Evolutionary conservation across 2,797 vertebrate species (phyloP).

Genomic region (Lepidocolaptes lacrymiger): DNA sequence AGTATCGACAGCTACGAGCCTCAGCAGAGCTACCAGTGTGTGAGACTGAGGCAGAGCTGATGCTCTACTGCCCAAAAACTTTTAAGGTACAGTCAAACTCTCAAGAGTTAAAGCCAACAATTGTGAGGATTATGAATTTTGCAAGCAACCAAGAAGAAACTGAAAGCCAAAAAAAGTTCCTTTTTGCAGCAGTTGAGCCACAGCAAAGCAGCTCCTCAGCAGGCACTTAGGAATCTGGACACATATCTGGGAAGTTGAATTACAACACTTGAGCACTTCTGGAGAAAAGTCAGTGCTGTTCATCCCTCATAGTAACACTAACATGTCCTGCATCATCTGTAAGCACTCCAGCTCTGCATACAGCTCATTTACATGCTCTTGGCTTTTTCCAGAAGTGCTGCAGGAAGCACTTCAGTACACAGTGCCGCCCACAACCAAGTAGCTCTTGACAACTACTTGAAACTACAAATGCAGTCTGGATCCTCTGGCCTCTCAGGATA

Average conservation of each 20-base stretch:
- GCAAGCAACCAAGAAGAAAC: neutral
- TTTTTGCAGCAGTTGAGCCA: neutral
- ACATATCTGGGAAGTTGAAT: neutral
- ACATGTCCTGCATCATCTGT: neutral
- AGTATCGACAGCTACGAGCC: neutral
- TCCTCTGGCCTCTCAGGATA: neutral
- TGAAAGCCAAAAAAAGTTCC: neutral
- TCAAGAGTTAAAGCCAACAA: neutral
- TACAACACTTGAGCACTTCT: conserved; percentile 27
- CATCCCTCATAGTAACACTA: conserved; percentile 36
- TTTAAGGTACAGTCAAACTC: neutral
- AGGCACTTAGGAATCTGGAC: neutral
- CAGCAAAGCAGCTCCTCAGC: neutral
- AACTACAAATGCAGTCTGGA: neutral
- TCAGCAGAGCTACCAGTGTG: neutral
- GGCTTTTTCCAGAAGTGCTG: neutral
- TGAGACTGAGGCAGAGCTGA: neutral
- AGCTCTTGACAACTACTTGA: neutral
- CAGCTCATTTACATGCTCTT: neutral
- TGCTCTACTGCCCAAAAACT: neutral
- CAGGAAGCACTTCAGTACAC: neutral
- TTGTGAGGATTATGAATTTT: neutral
- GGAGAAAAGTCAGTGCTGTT: neutral
- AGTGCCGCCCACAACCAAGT: neutral
- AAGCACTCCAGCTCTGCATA: conserved; percentile 5